Base-by-base conservation (phyloP, 2,113 vertebrate species). In the Athene cunicularia region DNA sequence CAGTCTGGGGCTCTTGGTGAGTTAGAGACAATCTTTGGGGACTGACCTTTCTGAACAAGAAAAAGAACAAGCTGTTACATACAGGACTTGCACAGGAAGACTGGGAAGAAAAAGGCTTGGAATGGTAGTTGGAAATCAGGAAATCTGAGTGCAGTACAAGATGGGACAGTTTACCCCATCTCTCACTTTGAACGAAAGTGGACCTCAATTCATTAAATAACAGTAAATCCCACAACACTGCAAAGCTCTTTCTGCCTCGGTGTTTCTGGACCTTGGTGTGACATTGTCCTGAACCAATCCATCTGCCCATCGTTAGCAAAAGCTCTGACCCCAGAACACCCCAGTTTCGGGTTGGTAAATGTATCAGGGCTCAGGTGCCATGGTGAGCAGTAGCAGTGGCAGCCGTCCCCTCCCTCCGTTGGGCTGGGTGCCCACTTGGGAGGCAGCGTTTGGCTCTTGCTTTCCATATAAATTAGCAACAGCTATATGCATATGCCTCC, bases 341-440 rank as follows among this genome's bases (percentile, higher is more conserved):
- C 6, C 23, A 19, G 19, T 53, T 27, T n/a, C 5, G 74, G 50
- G 45, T 3, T 43, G 62, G 43, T 26, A 52, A 70, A 35, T 8
- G 11, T 20, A 27, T 58, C 60, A 50, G 77, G 33, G 35, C 72
- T 43, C 60, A 71, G 50, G 30, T n/a, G 30, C 8, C 22, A 20
- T 0, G 55, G 67, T 32, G n/a, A 94, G 50, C 10, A 7, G 92
- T 2, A 45, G 79, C 5, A 17, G 77, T 63, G 77, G 49, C 79
- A 58, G 75, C 50, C 1, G 1, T 27, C n/a, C 56, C 33, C 39
- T 59, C 63, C 28, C 43, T 80, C 43, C 1, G 0, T 16, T 0
- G 1, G 68, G 45, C 70, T 55, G 58, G 39, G 24, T 52, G 35
- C 39, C 80, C 86, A 56, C 1, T 1, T 14, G 11, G 58, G 76